phyloP scores from a whole-genome alignment of 2,888 invertebrate genomes.

The Atethmia centrago region DNA sequence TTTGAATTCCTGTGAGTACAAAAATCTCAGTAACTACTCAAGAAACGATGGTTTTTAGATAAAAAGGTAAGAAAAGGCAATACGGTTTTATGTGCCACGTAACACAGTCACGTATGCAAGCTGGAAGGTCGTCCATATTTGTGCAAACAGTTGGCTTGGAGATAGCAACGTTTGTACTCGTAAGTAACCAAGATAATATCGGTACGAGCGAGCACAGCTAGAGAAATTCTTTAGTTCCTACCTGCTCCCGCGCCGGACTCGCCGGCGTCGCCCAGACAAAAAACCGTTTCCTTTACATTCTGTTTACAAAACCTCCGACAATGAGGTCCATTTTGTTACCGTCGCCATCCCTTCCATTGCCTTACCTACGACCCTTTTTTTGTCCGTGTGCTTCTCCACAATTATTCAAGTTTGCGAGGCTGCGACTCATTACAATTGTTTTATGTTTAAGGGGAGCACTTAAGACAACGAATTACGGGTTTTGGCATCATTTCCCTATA shows the following conservation, averaged over 20 bases:
- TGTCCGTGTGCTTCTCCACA: constrained; percentile 80
- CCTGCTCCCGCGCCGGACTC: constrained; percentile 78
- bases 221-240: constrained; percentile 78
- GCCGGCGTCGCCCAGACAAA: constrained; percentile 81
- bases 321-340: constrained; percentile 81
- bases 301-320: constrained; percentile 90
- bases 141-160: constrained; percentile 82
- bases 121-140: constrained; percentile 82
- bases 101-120: constrained; percentile 80
- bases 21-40: constrained; percentile 53
- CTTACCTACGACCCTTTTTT: constrained; percentile 84
- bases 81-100: constrained; percentile 68
- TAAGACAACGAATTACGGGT: too few species aligned
- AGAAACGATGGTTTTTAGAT: constrained; percentile 61
- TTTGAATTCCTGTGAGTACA: constrained; percentile 40
- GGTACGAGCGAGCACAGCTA: constrained; percentile 68
- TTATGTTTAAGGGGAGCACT: too few species aligned
- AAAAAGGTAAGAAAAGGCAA: constrained; percentile 68
- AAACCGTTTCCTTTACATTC: constrained; percentile 87
- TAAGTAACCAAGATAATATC: constrained; percentile 84
- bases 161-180: constrained; percentile 85
- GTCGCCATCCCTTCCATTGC: constrained; percentile 71
- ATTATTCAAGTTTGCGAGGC: constrained; percentile 71
- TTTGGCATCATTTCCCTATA: too few species aligned
- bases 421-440: constrained; percentile 27